Base-by-base conservation (phyloP, 2,113 vertebrate species). In the Reinhardtius hippoglossoides region DNA sequence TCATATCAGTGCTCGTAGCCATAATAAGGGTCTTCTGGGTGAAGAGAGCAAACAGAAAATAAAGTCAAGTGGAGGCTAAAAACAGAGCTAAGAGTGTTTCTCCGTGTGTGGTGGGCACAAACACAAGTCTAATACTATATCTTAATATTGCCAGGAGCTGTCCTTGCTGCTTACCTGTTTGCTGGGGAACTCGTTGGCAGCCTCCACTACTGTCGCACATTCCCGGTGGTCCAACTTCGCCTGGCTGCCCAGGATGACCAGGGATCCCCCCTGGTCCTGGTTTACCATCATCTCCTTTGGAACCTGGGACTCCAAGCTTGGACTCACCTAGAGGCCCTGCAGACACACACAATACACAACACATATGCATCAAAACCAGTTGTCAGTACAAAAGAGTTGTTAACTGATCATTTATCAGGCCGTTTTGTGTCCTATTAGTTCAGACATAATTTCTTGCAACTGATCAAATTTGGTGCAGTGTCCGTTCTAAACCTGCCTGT, bases 261-360 rank as follows among this genome's bases (percentile, higher is more conserved):
- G 93, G 75, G 71, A 90, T 83, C 3, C 95, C 96, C 2, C 73
- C 83, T 35, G 89, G 82, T 18, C 95, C 96, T 7, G 76, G 20
- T 20, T 79, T 92, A 3, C 96, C 96, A 62, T 95, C 91, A 0
- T 90, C 77, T 44, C 96, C 96, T 78, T 91, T 93, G 0, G 92
- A 78, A 21, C 96, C 96, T 37, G 88, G 78, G 15, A 56, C 80
- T 40, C 96, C 96, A 65, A 93, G 76, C 31, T 94, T 91, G 18
- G 93, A 87, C 89, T 96, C 96, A 57, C 96, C 96, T 48, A 87
- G 71, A 54, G 92, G 92, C 27, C 96, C 96, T 97, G 66, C 16
- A 66, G 50, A 76, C 72, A 63, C 24, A 87, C 50, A 76, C 7
- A 37, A 64, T 1, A 73, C n/a, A 76, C 10, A 74, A 58, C 31